A percentile compares a stretch with the other conserved stretches of the same genome.
These are phyloP conservation scores for Seriola quinqueradiata DNA, from an alignment of 2,113 vertebrate genomes.

Conservation along the genomic window DNA sequence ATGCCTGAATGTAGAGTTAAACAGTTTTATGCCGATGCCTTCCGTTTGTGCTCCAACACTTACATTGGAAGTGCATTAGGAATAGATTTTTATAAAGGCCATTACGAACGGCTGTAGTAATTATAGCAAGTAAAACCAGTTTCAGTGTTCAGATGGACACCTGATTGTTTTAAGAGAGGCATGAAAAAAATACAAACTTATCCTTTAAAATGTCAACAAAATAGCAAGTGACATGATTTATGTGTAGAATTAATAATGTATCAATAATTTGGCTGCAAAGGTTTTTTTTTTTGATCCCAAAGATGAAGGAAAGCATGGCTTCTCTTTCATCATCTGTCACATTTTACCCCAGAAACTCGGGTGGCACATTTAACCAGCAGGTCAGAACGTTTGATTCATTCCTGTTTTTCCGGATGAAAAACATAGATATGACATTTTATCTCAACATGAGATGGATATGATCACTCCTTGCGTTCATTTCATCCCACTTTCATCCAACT, in stretches of 20 bases:
- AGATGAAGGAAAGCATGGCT: neutral
- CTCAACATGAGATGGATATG: neutral
- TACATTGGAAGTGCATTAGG: neutral
- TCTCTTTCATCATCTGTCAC: neutral
- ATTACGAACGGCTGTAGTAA: too few species aligned
- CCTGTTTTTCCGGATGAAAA: neutral
- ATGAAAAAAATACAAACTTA: neutral
- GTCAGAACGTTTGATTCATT: neutral
- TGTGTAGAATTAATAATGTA: too few species aligned
- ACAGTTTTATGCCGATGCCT: too few species aligned
- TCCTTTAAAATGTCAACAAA: too few species aligned
- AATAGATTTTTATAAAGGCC: too few species aligned
- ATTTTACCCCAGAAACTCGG: neutral
- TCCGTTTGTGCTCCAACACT: too few species aligned
- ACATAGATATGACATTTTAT: neutral
- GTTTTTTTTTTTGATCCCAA: too few species aligned
- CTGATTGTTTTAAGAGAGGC: neutral
- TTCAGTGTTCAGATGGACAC: neutral
- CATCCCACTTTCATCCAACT: neutral
- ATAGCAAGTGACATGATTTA: too few species aligned
- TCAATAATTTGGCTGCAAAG: too few species aligned
- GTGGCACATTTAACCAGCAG: too few species aligned
- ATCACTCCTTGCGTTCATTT: neutral
- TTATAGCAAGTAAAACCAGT: neutral
- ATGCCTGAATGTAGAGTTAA: too few species aligned